Conservation (phyloP, 37 sponge, comb jelly and placozoan genomes). For the Haliclona indistincta region DNA sequence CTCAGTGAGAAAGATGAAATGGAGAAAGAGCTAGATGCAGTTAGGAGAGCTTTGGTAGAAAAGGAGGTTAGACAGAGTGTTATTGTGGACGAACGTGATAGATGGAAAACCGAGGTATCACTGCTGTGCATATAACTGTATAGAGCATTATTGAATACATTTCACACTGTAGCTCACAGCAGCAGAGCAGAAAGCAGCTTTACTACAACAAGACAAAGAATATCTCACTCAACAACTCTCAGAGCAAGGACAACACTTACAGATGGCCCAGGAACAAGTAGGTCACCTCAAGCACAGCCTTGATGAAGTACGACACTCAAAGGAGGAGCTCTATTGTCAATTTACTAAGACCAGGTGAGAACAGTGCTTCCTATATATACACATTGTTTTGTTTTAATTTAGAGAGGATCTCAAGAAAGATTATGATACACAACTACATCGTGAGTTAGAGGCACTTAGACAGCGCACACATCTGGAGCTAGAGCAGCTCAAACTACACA, state of each 20-base stretch:
- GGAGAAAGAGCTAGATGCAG: slow-evolving; percentile 23
- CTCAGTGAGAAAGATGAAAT: slow-evolving; percentile 60
- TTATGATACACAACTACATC: slow-evolving; percentile 59
- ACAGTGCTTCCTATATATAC: neutral
- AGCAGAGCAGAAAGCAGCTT: slow-evolving; percentile 37
- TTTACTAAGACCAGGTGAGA: slow-evolving; percentile 54
- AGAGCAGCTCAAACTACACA: slow-evolving; percentile 66
- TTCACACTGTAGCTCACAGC: slow-evolving; percentile 30
- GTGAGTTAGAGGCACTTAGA: slow-evolving; percentile 67
- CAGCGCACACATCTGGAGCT: slow-evolving; percentile 56
- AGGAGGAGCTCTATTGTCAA: slow-evolving; percentile 76
- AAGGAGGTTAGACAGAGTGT: neutral
- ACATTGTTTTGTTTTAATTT: neutral
- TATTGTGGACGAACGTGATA: neutral
- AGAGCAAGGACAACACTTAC: slow-evolving; percentile 33
- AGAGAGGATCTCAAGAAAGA: slow-evolving; percentile 69
- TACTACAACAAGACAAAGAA: slow-evolving; percentile 85
- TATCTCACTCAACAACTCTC: slow-evolving; percentile 68
- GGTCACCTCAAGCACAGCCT: slow-evolving; percentile 38
- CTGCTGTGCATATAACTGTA: neutral
- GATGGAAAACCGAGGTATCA: neutral
- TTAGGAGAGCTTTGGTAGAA: slow-evolving; percentile 11
- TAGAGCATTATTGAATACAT: neutral
- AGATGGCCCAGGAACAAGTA: slow-evolving; percentile 50
- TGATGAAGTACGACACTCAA: slow-evolving; percentile 37